Conservation (phyloP, 2,113 vertebrate species). For the Percopsis transmontana region DNA sequence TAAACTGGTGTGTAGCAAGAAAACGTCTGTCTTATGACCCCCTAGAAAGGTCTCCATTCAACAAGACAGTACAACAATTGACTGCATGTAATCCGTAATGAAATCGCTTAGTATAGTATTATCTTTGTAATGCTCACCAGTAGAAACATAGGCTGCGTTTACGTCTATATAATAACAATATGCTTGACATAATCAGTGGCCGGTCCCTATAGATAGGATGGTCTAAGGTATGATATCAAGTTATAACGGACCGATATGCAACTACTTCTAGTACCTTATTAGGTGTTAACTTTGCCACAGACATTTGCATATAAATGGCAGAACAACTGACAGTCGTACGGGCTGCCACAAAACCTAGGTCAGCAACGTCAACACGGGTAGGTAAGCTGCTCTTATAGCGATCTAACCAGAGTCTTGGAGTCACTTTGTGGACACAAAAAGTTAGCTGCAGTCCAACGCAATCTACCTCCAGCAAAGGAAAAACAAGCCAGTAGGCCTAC, state of each 20-base stretch:
- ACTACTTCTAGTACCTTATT: background rate
- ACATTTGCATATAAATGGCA: background rate
- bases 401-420: constrained; percentile 28
- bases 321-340: background rate
- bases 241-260: background rate
- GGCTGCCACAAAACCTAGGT: background rate
- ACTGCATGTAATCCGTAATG: background rate
- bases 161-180: no score
- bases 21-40: background rate
- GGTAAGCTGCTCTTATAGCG: constrained; percentile 24
- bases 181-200: background rate
- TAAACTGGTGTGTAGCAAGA: background rate
- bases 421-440: background rate
- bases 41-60: constrained; percentile 6
- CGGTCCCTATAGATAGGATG: no score
- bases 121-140: background rate
- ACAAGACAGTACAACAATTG: background rate
- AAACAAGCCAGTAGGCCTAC: background rate
- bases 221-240: no score
- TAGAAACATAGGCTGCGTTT: background rate
- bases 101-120: no score
- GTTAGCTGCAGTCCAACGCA: constrained; percentile 1
- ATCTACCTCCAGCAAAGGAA: background rate
- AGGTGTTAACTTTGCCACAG: background rate
- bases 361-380: constrained; percentile 44